Evolutionary conservation across 2,888 invertebrate genomes (phyloP), one percentile per base, ranked within the genome.

Genomic region (Hirtodrosophila trivittata): DNA sequence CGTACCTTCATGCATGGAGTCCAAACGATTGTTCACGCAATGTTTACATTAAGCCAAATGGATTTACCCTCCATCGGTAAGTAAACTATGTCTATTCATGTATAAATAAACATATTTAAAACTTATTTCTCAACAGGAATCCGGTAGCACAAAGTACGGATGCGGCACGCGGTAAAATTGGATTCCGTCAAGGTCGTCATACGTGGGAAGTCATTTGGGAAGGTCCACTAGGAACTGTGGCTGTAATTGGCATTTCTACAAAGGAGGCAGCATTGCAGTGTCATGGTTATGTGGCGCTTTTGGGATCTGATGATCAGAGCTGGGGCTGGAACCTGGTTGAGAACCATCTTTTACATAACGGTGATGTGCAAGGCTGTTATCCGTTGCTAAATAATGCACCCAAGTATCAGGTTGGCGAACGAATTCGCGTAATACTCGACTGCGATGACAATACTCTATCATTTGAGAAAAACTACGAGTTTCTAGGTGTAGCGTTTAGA

Each of bases 281-380:
- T 90, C 97, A 96, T 86, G 98, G 99, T 52, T 99, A 99, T 92
- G 96, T 98, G 46, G 96, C 98, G 6, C 92, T 99, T 59, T 92
- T 99, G 67, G 99, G 99, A 25, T 96, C 97, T 3, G 98, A 99
- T 92, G 97, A 97, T 89, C 96, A 98, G 90, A 98, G 98, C 87
- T 99, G 99, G 99, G 99, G 99, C 9, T 99, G 99, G 99, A 99
- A 99, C 93, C 93, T 99, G 82, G 98, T 99, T 46, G 98, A 99
- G 92, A 99, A 98, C 92, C 95, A 97, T 92, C 93, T 99, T 77
- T 92, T 98, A 82, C 98, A 99, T 90, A 98, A 98, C 92, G 98
- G 98, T 51, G 96, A 97, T 91, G 95, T 95, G 71, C 96, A 97
- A 91, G 98, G 97, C 70, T 97, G 95, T 89, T 98, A 97, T 92